Percentiles rank a stretch among this genome's conserved stretches.
These are phyloP conservation scores for Corvus hawaiiensis DNA, from an alignment of 2,113 vertebrate species.

Conservation along the genomic window DNA sequence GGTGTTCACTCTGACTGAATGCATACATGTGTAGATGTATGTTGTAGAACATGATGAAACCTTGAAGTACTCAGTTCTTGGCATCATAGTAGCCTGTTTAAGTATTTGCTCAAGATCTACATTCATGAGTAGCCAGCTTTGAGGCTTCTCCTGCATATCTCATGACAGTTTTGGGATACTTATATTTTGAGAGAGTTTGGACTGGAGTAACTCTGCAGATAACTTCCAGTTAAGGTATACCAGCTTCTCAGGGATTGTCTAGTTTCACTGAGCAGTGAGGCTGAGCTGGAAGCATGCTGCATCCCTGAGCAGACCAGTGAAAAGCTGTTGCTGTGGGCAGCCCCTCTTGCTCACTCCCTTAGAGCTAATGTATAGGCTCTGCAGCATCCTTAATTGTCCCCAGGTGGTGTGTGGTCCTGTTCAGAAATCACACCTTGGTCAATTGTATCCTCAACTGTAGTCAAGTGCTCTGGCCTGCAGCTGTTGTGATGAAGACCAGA, in stretches of 20 bases:
- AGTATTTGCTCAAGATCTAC: neutral
- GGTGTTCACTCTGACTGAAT: neutral
- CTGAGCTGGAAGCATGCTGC: neutral
- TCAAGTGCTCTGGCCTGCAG: neutral
- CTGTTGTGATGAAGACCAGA: neutral
- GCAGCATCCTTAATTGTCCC: neutral
- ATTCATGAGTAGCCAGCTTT: neutral
- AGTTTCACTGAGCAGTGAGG: neutral
- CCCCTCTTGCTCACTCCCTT: neutral
- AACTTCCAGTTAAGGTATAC: neutral
- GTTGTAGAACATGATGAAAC: neutral
- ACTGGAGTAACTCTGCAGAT: neutral
- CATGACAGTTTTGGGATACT: neutral
- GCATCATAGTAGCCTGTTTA: neutral
- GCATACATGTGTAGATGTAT: neutral
- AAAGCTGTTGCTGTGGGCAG: neutral
- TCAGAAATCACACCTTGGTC: neutral
- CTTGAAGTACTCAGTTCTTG: neutral
- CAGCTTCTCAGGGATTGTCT: neutral
- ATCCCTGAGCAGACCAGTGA: neutral
- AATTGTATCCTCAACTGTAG: neutral
- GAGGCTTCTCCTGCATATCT: neutral
- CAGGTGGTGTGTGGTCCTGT: neutral
- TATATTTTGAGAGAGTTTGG: neutral
- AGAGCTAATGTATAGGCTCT: neutral